Base-by-base conservation (phyloP, 2,797 vertebrate genomes). In the Lophotriccus pileatus region DNA sequence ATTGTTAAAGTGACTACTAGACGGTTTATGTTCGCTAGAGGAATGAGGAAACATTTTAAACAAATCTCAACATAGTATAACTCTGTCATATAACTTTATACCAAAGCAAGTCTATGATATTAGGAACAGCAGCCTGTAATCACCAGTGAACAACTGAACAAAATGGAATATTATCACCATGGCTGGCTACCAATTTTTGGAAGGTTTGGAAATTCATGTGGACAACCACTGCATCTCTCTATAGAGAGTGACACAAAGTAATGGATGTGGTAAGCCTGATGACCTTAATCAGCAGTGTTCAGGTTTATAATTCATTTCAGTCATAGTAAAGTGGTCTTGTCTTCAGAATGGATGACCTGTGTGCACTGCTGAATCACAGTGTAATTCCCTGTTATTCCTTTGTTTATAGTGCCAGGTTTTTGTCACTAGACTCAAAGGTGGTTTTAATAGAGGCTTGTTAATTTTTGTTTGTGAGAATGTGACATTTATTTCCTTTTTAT, bases 201-300 rank as follows among this genome's bases (percentile, higher is more conserved):
- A 73, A 27, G 14, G 41, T 81, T 44, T 46, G 28, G 12, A 56
- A 89, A 60, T 67, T 15, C 7, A 3, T 43, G 18, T 74, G 21
- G 20, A 15, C 39, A 74, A 41, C 18, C 7, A 24, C n/a, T 77
- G 44, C 16, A 12, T 30, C 6, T 49, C 18, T 82, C 18, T 5
- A 20, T 5, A 20, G 32, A 56, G 34, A 28, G 25, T 11, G 41
- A 28, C 43, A 47, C 14, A 49, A 41, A 53, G 12, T 25, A 7
- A 41, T 10, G 56, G 21, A 4, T 2, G 22, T 34, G 47, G 22
- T 28, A n/a, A 37, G 27, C 52, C 2, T 3, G 11, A 1, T 12
- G 11, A 23, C 13, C 18, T 32, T 16, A 23, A 58, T 19, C 24
- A 69, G 25, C 37, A 39, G 37, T 39, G 13, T 39, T 39, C 13